Base-by-base conservation (phyloP, 1,140 invertebrate genomes). In the Hesperophylax magnus region DNA sequence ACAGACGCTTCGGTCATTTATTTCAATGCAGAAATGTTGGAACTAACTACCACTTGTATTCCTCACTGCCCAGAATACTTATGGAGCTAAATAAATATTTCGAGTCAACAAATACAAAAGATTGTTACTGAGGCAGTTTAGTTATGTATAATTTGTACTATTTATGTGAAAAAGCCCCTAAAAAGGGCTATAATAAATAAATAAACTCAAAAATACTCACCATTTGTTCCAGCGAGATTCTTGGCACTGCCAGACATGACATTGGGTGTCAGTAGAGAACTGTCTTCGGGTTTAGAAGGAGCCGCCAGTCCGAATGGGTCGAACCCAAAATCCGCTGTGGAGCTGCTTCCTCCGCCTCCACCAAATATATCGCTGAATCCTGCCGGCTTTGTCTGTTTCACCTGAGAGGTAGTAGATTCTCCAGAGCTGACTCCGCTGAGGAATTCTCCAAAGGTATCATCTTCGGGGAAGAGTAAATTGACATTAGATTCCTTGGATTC, bases 401-500 rank as follows among this genome's bases (percentile, higher is more conserved):
- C 77, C 77, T 79, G 34, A 20, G 39, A 11, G 47, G 34, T 54
- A 17, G 27, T 22, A 47, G 78, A 20, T 15, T 72, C 77, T 69
- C 77, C 77, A 22, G 61, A 65, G 24, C 76, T 80, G 39, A 76
- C 85, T 8, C 86, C 86, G 58, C 87, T 87, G 0, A 90, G 81
- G 77, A 90, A 90, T 67, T 90, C 88, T 11, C 89, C 89, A 72
- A 90, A 90, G 15, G 85, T 83, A 56, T 90, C 89, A 78, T 90
- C 88, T 54, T 84, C 82, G 3, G 82, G 82, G 34, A 84, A 84
- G 34, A 84, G 65, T 11, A 84, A 24, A 65, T 84, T 84, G 5
- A 60, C 80, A 65, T 81, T 79, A 15, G 58, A 9, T 18, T 78
- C 63, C 24, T 72, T 71, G 18, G 60, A 3, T 0, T 81, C 77